Evolutionary conservation across 2,797 vertebrate species (phyloP), one percentile per base, ranked within the genome.

Genomic region (Bradypus variegatus): DNA sequence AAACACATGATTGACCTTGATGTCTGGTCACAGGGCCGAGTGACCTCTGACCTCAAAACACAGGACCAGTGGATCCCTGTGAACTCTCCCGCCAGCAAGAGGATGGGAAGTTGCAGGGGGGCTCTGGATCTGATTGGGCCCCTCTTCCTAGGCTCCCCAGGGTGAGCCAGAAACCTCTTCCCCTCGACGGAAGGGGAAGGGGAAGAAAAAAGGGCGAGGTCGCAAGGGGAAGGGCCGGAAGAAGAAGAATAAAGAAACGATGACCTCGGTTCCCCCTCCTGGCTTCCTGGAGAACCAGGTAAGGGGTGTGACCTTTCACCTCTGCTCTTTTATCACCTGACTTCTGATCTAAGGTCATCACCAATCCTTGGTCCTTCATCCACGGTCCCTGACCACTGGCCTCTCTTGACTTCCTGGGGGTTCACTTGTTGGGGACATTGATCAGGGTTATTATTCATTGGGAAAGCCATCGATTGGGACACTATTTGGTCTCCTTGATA

Each of bases 141-240:
- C 27, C 45, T 91, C 55, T 80, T 86, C 45, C 36, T 72, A 94
- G 95, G n/a, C 5, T 3, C 89, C 69, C 7, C 76, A 41, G 76
- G 45, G n/a, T 18, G 94, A 94, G 65, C 83, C 16, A 0, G 96
- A 93, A 79, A 89, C 93, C 23, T 1, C 89, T 45, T 75, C 89
- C 0, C 94, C 93, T 36, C 95, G 72, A 45, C 89, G 94, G 48
- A 96, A 95, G 75, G 95, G 94, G 1, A 94, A 96, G 79, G 96
- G 97, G 76, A 97, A 91, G 92, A 96, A 96, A 67, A 97, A 96
- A 92, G 96, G 96, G 0, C 94, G 92, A 19, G 96, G 96, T 9
- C 94, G 95, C 6, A 97, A 96, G 62, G 96, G 96, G 21, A 97
- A 96, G 81, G 97, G 97, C 58, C 95, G 93, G 85, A 97, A 97